Conservation (phyloP, 2,113 vertebrate genomes). For the Sebastes fasciatus region DNA sequence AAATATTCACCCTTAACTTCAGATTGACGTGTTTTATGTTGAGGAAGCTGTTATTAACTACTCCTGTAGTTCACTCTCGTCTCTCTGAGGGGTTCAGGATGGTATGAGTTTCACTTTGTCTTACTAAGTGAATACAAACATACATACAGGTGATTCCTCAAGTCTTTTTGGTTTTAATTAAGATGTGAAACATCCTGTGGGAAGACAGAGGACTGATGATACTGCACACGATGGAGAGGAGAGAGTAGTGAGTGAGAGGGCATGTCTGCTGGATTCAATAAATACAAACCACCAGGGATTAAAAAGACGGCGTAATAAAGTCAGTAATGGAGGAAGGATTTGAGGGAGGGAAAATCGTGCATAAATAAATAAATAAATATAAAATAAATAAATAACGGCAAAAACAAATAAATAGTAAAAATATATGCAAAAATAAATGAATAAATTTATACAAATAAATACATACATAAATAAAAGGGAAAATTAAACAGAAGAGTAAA, state of each 20-base stretch:
- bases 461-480: too few species aligned
- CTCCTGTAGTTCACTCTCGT: slow-evolving; percentile 17
- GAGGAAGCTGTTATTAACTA: slow-evolving; percentile 47
- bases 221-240: slow-evolving; percentile 10
- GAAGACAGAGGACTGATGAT: not conserved
- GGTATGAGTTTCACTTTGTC: slow-evolving; percentile 48
- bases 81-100: slow-evolving; percentile 22
- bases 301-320: not conserved
- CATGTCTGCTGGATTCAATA: not conserved
- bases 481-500: too few species aligned
- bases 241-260: not conserved
- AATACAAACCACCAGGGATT: not conserved
- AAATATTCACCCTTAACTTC: slow-evolving; percentile 26
- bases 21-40: slow-evolving; percentile 34
- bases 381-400: too few species aligned
- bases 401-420: too few species aligned
- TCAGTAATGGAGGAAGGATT: not conserved
- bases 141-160: slow-evolving; percentile 1
- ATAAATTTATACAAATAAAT: too few species aligned
- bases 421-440: too few species aligned
- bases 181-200: slow-evolving; percentile 26
- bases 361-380: too few species aligned
- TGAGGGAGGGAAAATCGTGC: not conserved
- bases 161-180: slow-evolving; percentile 48
- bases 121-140: slow-evolving; percentile 45